phyloP scores from a whole-genome alignment of 2,113 vertebrate genomes.

The Microcebus jonahi region DNA sequence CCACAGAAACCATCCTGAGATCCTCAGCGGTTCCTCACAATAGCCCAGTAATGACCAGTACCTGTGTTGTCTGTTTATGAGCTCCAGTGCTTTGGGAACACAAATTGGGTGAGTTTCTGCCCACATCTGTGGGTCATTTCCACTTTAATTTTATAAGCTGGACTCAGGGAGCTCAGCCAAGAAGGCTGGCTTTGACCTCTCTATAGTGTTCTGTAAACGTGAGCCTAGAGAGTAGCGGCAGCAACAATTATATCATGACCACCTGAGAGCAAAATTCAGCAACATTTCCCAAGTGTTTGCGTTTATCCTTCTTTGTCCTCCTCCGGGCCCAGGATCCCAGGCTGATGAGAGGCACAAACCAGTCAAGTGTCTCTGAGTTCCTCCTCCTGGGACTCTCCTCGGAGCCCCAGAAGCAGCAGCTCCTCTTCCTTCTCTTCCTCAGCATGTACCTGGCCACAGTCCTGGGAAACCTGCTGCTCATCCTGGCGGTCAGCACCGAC shows the following conservation, averaged over 20 bases:
- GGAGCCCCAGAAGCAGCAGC: background rate
- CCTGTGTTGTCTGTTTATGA: background rate
- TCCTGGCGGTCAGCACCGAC: background rate
- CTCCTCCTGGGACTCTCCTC: slow-evolving; percentile 74
- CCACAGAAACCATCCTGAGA: background rate
- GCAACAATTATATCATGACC: background rate
- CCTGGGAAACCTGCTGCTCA: slow-evolving; percentile 61
- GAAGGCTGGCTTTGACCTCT: background rate
- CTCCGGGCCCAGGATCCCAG: too few relatives aligned
- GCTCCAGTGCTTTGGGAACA: background rate
- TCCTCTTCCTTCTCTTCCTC: slow-evolving; percentile 73
- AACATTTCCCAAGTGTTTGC: background rate
- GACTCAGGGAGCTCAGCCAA: background rate
- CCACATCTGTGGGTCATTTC: background rate
- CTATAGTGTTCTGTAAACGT: background rate
- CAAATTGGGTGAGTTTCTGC: background rate
- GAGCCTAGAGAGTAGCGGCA: background rate
- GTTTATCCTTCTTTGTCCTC: too few relatives aligned
- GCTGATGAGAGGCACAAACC: too few relatives aligned
- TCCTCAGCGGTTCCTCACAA: background rate
- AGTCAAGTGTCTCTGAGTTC: too few relatives aligned
- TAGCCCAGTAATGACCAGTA: rapidly evolving
- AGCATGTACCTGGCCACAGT: slow-evolving; percentile 45
- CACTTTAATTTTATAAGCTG: background rate
- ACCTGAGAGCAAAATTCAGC: background rate